Evolutionary conservation across 53 echinoderm and acorn worm genomes (phyloP), one percentile per base, ranked within the genome.

Genomic region (Mesocentrotus franciscanus): DNA sequence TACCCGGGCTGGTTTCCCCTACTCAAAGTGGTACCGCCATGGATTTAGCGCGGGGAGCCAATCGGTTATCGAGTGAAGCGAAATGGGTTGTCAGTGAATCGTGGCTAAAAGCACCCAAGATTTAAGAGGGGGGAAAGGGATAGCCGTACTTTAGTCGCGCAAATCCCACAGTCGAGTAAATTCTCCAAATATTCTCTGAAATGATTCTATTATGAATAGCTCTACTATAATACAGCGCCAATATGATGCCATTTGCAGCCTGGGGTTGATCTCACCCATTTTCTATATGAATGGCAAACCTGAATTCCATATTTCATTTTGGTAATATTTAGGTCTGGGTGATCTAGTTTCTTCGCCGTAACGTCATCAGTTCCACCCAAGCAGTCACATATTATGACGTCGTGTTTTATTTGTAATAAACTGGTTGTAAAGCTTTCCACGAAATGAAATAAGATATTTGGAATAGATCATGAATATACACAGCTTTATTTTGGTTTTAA

Each of bases 11-110:
- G 42, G 81, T 87, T 18, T 87, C 58, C 58, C 57, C 26, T 58
- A 27, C 87, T 87, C 87, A 87, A 87, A 87, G 87, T 87, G n/a
- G 87, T 29, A 87, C 87, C 87, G 91, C 68, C 66, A 91, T 64
- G 91, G 56, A 58, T 91, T 61, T 35, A 66, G 66, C 7, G 91
- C 26, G 66, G 22, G 61, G 66, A 91, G n/a, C 64, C 64, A 91
- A 91, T 62, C 35, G 91, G 64, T 29, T 61, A 29, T 62, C 91
- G 61, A 91, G 35, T 91, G 62, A 91, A 91, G 33, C 91, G 91
- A 91, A 91, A 91, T 91, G 91, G 62, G 66, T 58, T 91, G 62
- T 30, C 91, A 61, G 35, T 20, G 91, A 62, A 29, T 91, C 66
- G 61, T 61, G 39, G 91, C 66, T 91, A 91, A 91, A 62, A 91